Evolutionary conservation across 2,113 vertebrate genomes (phyloP).

Genomic region (Morone chrysops): DNA sequence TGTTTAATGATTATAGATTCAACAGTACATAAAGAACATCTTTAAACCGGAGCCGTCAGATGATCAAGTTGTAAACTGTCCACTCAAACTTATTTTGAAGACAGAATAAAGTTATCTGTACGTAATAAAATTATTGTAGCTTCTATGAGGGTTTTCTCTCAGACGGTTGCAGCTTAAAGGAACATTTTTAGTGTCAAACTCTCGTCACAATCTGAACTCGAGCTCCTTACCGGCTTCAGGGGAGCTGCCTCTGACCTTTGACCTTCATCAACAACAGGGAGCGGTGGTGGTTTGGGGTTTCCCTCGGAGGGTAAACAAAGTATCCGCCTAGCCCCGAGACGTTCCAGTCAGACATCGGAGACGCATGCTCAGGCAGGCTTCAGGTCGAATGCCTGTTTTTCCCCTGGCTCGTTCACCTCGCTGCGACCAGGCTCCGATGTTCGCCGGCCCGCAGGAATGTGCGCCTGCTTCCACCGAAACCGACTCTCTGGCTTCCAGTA

Average conservation of each 20-base stretch:
- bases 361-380: neutral
- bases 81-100: too few relatives aligned
- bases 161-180: neutral
- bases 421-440: slow-evolving; percentile 37
- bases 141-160: neutral
- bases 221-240: neutral
- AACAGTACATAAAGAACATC: too few relatives aligned
- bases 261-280: neutral
- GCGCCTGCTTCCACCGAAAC: slow-evolving; percentile 37
- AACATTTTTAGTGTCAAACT: neutral
- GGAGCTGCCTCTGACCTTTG: slow-evolving; percentile 27
- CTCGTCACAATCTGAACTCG: neutral
- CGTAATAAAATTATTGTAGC: too few relatives aligned
- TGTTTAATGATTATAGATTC: too few relatives aligned
- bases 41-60: too few relatives aligned
- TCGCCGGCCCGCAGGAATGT: slow-evolving; percentile 55
- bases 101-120: too few relatives aligned
- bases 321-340: neutral
- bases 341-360: slow-evolving; percentile 5
- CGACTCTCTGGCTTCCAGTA: slow-evolving; percentile 22
- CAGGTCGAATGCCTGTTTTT: neutral
- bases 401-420: slow-evolving; percentile 32
- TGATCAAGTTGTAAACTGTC: too few relatives aligned
- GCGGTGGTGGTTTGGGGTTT: slow-evolving; percentile 17
- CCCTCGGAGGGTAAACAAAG: slow-evolving; percentile 37